Evolutionary conservation across 37 sponge, comb jelly and placozoan species (phyloP).

Genomic region (Mnemiopsis leidyi): DNA sequence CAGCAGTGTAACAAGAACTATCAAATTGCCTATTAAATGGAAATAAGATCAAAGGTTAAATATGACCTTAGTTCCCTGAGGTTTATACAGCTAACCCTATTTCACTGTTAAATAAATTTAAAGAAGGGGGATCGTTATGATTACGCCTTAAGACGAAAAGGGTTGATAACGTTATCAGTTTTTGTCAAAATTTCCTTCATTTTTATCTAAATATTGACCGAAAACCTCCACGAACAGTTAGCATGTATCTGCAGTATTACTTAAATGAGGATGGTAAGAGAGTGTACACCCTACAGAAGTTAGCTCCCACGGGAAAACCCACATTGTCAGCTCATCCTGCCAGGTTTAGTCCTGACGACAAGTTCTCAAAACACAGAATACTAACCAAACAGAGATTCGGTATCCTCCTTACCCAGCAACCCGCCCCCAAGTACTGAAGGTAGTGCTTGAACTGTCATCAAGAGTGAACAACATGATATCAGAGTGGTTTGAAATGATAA

Average conservation of each 20-base stretch:
- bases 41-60: too few relatives aligned
- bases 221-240: neutral
- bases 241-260: constrained; percentile 95
- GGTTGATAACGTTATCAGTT: neutral
- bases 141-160: too few relatives aligned
- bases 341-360: constrained; percentile 95
- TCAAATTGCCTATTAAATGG: too few relatives aligned
- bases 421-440: constrained; percentile 67
- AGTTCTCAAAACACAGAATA: constrained; percentile 84
- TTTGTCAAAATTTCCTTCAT: neutral
- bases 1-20: too few relatives aligned
- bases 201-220: neutral
- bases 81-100: too few relatives aligned
- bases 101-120: too few relatives aligned
- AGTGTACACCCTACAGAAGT: constrained; percentile 89
- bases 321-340: constrained; percentile 98
- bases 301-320: constrained; percentile 76
- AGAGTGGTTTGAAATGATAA: too few relatives aligned
- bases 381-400: constrained; percentile 90
- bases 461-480: too few relatives aligned
- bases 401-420: constrained; percentile 82
- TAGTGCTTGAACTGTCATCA: neutral
- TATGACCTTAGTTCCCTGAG: too few relatives aligned
- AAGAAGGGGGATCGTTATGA: too few relatives aligned
- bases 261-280: constrained; percentile 82